Percentiles rank a stretch among this genome's conserved stretches.
Evolutionary conservation across 2,113 vertebrate genomes (phyloP).

Genomic region (Chaenocephalus aceratus): DNA sequence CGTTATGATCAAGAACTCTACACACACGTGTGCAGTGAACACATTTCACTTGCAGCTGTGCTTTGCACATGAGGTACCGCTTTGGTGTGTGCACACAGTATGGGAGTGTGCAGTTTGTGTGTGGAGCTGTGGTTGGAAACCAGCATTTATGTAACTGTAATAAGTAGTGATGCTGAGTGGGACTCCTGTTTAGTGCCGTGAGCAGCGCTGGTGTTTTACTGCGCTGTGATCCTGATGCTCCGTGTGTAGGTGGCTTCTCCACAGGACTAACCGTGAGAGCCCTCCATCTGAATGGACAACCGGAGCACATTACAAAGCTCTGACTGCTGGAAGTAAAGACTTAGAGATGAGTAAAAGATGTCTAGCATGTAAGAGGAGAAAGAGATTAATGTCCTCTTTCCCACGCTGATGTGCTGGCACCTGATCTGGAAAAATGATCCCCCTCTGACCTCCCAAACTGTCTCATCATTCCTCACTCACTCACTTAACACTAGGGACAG

Average conservation of each 20-base stretch:
- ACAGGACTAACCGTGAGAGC: slow-evolving; percentile 67
- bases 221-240: slow-evolving; percentile 72
- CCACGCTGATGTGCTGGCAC: slow-evolving; percentile 48
- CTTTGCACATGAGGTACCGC: slow-evolving; percentile 8
- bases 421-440: slow-evolving; percentile 57
- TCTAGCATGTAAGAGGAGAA: background rate
- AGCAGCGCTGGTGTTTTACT: slow-evolving; percentile 59
- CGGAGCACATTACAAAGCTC: slow-evolving; percentile 18
- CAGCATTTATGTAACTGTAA: slow-evolving; percentile 80
- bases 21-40: slow-evolving; percentile 2
- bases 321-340: slow-evolving; percentile 35
- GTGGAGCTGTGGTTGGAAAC: slow-evolving; percentile 50
- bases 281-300: slow-evolving; percentile 63
- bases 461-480: slow-evolving; percentile 31
- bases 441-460: slow-evolving; percentile 52
- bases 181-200: slow-evolving; percentile 62
- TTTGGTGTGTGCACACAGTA: slow-evolving; percentile 13
- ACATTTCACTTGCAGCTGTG: slow-evolving; percentile 43
- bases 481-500: slow-evolving; percentile 69
- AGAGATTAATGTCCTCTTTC: slow-evolving; percentile 38
- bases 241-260: slow-evolving; percentile 82
- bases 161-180: slow-evolving; percentile 75
- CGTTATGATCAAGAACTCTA: background rate
- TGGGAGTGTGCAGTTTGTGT: slow-evolving; percentile 49
- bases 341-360: slow-evolving; percentile 2